These are phyloP conservation scores for Erebia palarica DNA, from an alignment of 2,888 invertebrate species.

Conservation along the genomic window DNA sequence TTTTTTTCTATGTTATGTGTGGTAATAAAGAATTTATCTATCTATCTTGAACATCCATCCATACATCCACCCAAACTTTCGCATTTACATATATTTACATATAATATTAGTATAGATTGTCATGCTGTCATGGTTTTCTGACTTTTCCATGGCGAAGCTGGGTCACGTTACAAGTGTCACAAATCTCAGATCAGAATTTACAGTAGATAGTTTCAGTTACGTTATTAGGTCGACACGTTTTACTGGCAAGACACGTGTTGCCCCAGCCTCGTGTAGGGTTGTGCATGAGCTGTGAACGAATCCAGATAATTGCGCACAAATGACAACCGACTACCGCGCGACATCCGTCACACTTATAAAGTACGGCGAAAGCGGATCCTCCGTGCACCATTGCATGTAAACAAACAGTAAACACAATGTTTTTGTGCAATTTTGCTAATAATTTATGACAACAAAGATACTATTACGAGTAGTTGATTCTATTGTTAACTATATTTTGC, in stretches of 20 bases:
- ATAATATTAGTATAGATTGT: too few relatives aligned
- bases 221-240: not conserved
- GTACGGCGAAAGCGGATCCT: conserved; percentile 35
- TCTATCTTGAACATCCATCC: too few relatives aligned
- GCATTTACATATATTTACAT: too few relatives aligned
- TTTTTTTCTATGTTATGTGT: too few relatives aligned
- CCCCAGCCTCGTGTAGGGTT: conserved; percentile 37
- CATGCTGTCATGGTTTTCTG: too few relatives aligned
- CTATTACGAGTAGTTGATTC: not conserved
- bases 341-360: conserved; percentile 28
- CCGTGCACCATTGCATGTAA: conserved; percentile 12
- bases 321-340: conserved; percentile 10
- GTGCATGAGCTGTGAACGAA: conserved; percentile 32
- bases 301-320: conserved; percentile 44
- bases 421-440: conserved; percentile 15
- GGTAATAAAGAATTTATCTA: too few relatives aligned
- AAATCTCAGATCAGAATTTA: too few relatives aligned
- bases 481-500: not conserved
- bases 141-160: too few relatives aligned
- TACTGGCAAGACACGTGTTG: conserved; percentile 23
- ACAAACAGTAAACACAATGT: conserved; percentile 4
- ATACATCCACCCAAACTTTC: too few relatives aligned
- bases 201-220: too few relatives aligned
- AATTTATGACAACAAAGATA: not conserved
- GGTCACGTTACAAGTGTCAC: too few relatives aligned